Evolutionary conservation across 2,113 vertebrate genomes (phyloP), one percentile per base, ranked within the genome.

Genomic region (Carettochelys insculpta): DNA sequence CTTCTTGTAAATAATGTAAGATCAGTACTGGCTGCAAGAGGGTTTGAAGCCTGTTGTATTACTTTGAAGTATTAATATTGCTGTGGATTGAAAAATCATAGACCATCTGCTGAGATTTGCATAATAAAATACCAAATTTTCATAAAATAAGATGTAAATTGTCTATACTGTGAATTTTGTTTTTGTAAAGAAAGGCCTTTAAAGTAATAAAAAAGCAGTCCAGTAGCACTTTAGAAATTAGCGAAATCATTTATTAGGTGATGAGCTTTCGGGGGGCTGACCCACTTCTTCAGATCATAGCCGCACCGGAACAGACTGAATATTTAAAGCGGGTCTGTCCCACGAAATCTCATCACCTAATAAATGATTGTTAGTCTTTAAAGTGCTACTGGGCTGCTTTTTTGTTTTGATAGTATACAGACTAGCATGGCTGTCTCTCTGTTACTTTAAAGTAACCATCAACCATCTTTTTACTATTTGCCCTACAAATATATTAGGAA

Each of bases 361-460:
- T n/a, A n/a, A n/a, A n/a, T n/a, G n/a, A n/a, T n/a, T n/a, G n/a
- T n/a, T n/a, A n/a, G n/a, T n/a, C n/a, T n/a, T n/a, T n/a, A n/a
- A n/a, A n/a, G n/a, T n/a, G n/a, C n/a, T n/a, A n/a, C n/a, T n/a
- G n/a, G n/a, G n/a, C n/a, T n/a, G n/a, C n/a, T n/a, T n/a, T n/a
- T n/a, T n/a, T n/a, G n/a, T n/a, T n/a, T n/a, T n/a, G n/a, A n/a
- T n/a, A n/a, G n/a, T n/a, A n/a, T n/a, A n/a, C n/a, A n/a, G n/a
- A n/a, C n/a, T n/a, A n/a, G n/a, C n/a, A n/a, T n/a, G n/a, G n/a
- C n/a, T n/a, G n/a, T n/a, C n/a, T n/a, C n/a, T n/a, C n/a, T n/a
- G n/a, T n/a, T n/a, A n/a, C n/a, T n/a, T n/a, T n/a, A n/a, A n/a
- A 4, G 7, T 25, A 78, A 9, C 1, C 22, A 1, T 20, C 4